Base-by-base conservation (phyloP, 2,113 vertebrate species). In the Camelus dromedarius region DNA sequence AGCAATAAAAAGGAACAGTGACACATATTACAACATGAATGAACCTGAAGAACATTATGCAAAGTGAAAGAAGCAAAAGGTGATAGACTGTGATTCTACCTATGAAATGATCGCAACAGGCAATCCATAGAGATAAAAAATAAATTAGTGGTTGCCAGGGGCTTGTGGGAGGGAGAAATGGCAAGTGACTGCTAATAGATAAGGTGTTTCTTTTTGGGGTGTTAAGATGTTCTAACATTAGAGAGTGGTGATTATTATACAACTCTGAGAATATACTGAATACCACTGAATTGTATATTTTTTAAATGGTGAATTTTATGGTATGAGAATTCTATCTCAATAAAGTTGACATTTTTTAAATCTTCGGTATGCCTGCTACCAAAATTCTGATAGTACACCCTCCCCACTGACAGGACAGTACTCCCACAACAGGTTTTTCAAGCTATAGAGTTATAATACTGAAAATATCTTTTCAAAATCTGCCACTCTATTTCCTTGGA, bases 271-370 rank as follows among this genome's bases (percentile, higher is more conserved):
- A 66, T 60, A 48, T 46, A 50, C 18, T 79, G 5, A 79, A 89
- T 76, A 46, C 14, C 24, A 60, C 18, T 50, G 19, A 73, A n/a
- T 16, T 85, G 2, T 77, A 50, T 7, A 42, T 50, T 69, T 69
- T 75, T 93, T 50, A 84, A 92, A 26, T 12, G 19, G 22, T 48
- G 12, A 73, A 75, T 92, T 92, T 82, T 86, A 94, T 87, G 35
- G 28, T 60, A 50, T 67, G 30, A 89, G 64, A 82, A 86, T 38
- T 72, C 32, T 60, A 38, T 82, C n/a, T 81, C 54, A 81, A 38
- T 35, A 89, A 81, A 89, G 24, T 8, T 77, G 56, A 32, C n/a
- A 60, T 79, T 82, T 48, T 22, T 24, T 16, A 69, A 58, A 60
- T 64, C 38, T 72, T 60, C 86, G 14, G 14, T 42, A 80, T 18